Conservation (phyloP, 2,113 vertebrate species). For the Gymnobelideus leadbeateri region DNA sequence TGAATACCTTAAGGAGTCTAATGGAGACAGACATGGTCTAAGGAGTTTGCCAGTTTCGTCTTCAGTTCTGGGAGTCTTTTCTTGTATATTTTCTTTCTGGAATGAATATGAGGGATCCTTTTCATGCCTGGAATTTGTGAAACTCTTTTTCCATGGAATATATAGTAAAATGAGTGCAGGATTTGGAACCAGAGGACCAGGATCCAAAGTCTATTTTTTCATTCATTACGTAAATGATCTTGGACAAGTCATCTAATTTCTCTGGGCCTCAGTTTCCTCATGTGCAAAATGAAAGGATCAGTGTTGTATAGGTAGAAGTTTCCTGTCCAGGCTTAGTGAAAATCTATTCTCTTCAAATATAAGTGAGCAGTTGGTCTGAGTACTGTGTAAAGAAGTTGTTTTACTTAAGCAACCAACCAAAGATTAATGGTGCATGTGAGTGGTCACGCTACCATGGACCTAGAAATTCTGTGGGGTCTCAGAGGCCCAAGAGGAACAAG, state of each 20-base stretch:
- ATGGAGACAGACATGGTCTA: slow-evolving; percentile 10
- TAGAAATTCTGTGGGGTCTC: background rate
- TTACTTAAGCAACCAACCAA: background rate
- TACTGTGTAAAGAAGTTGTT: background rate
- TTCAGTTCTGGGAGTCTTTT: slow-evolving; percentile 5
- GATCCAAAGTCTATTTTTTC: background rate
- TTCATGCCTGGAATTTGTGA: background rate
- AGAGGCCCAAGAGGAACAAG: background rate
- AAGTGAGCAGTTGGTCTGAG: background rate
- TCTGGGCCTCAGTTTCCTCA: background rate
- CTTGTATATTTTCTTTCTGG: slow-evolving; percentile 21
- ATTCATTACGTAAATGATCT: background rate
- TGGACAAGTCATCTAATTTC: background rate
- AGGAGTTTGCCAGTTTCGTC: background rate
- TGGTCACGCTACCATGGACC: background rate
- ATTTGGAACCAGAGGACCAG: background rate
- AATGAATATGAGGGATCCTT: background rate
- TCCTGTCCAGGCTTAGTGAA: background rate
- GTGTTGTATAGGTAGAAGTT: background rate
- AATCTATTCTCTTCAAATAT: background rate
- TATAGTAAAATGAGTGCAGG: background rate
- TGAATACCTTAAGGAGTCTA: background rate
- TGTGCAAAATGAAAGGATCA: background rate
- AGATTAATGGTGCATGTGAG: background rate
- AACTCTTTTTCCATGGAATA: slow-evolving; percentile 25